Conservation (phyloP, 92 coral and sea anemone species). For the Phymanthus crucifer region DNA sequence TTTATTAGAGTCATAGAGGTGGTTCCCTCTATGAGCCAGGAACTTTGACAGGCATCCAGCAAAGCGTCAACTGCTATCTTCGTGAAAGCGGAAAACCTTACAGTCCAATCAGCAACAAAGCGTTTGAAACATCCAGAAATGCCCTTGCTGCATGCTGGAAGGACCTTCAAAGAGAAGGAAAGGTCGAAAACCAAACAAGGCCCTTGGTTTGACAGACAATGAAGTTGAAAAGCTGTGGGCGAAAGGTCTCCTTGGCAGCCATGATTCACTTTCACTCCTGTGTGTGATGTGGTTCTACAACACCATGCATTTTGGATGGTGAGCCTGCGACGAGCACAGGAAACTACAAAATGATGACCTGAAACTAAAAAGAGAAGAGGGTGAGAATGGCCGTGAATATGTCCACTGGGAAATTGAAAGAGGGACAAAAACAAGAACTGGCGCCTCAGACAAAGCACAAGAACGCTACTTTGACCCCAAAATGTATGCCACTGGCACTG, state of each 20-base stretch:
- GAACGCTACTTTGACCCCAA: too few relatives aligned
- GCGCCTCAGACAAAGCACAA: too few relatives aligned
- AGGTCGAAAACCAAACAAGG: conserved; percentile 33
- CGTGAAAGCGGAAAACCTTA: conserved; percentile 14
- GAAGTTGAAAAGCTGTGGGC: conserved; percentile 23
- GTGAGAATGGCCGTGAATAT: too few relatives aligned
- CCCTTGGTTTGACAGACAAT: conserved; percentile 15
- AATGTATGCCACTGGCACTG: too few relatives aligned
- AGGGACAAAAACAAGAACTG: too few relatives aligned
- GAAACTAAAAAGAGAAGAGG: too few relatives aligned
- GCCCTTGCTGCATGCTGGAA: conserved; percentile 28
- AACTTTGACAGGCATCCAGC: conserved; percentile 27
- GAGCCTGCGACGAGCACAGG: too few relatives aligned
- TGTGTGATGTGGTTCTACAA: conserved; percentile 43
- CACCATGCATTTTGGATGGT: conserved; percentile 31
- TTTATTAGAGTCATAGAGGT: conserved; percentile 32
- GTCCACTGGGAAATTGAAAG: too few relatives aligned
- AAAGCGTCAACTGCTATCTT: conserved; percentile 46
- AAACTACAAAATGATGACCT: too few relatives aligned
- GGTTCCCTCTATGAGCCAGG: conserved; percentile 38
- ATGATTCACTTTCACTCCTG: conserved; percentile 29
- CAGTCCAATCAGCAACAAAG: conserved; percentile 31
- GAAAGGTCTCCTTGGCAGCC: conserved; percentile 27
- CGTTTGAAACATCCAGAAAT: conserved; percentile 25
- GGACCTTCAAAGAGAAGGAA: conserved; percentile 12